These are phyloP conservation scores for Yponomeuta cagnagella DNA, from an alignment of 2,888 invertebrate genomes.

Conservation along the genomic window DNA sequence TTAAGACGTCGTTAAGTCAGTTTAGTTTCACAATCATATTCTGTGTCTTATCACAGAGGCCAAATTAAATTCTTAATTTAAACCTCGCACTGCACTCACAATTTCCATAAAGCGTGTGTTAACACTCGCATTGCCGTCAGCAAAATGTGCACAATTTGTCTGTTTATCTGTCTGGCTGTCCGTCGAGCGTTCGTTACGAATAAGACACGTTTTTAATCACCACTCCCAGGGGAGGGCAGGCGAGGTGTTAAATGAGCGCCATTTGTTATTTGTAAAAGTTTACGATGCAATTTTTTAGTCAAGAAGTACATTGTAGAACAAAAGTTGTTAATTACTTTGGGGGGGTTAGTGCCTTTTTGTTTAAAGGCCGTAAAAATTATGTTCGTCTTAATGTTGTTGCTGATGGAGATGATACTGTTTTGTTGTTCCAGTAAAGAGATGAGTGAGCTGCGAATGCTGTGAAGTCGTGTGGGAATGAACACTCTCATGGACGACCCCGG, in stretches of 20 bases:
- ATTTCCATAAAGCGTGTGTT: slow-evolving; percentile 5
- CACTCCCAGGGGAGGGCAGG: slow-evolving; percentile 4
- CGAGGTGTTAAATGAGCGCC: slow-evolving; percentile 7
- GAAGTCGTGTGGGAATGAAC: background rate
- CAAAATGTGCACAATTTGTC: slow-evolving; percentile 19
- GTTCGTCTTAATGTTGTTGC: background rate
- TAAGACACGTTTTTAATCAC: slow-evolving; percentile 20
- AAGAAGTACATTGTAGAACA: background rate
- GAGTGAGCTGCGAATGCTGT: background rate
- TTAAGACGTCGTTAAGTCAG: too few relatives aligned
- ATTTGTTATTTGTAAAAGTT: slow-evolving; percentile 6
- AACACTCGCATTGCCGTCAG: slow-evolving; percentile 16
- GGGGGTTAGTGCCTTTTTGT: background rate
- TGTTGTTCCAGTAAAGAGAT: background rate
- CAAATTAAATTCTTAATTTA: slow-evolving; percentile 3
- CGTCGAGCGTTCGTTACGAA: slow-evolving; percentile 18
- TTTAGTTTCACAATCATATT: too few relatives aligned
- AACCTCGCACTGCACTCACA: background rate
- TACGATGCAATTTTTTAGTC: slow-evolving; percentile 3
- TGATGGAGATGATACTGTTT: background rate
- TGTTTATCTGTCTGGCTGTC: slow-evolving; percentile 18
- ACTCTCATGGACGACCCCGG: background rate
- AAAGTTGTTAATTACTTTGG: background rate
- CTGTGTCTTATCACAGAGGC: background rate
- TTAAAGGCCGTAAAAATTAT: background rate